These are phyloP conservation scores for Lacerta bilineata DNA, from an alignment of 2,797 vertebrate genomes.

Conservation along the genomic window DNA sequence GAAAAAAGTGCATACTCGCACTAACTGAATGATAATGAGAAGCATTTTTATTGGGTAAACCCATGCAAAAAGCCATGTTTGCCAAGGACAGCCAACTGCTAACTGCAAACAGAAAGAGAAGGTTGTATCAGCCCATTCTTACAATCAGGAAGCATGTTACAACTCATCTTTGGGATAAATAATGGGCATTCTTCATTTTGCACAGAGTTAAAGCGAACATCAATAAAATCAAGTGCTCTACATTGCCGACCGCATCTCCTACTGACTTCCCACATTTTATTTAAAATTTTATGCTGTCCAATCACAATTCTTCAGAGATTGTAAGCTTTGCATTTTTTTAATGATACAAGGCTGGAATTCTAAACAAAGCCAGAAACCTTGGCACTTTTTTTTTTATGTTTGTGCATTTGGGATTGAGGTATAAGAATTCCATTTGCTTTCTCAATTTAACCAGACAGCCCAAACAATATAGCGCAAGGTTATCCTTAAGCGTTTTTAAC, in stretches of 20 bases:
- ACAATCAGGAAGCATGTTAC: slow-evolving; percentile 45
- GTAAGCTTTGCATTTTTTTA: not conserved
- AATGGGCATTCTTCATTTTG: slow-evolving; percentile 67
- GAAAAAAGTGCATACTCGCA: slow-evolving; percentile 26
- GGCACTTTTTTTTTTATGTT: not conserved
- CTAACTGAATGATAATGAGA: slow-evolving; percentile 45
- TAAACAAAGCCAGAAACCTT: not conserved
- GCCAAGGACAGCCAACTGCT: slow-evolving; percentile 58
- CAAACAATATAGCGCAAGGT: not conserved
- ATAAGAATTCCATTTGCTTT: not conserved
- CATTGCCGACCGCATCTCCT: not conserved
- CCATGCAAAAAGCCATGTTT: slow-evolving; percentile 69
- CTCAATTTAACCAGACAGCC: not conserved
- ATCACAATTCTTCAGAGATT: not conserved
- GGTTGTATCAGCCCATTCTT: slow-evolving; percentile 38
- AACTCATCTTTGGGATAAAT: slow-evolving; percentile 24
- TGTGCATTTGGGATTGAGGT: not conserved
- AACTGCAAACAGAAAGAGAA: slow-evolving; percentile 55
- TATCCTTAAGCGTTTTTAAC: slow-evolving; percentile 2
- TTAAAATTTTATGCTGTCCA: not conserved
- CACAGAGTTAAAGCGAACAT: slow-evolving; percentile 62
- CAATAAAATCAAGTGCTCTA: not conserved
- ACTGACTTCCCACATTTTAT: not conserved
- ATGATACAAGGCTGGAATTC: not conserved
- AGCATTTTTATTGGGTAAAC: slow-evolving; percentile 56